These are phyloP conservation scores for Otocyon megalotis DNA, from an alignment of 2,113 vertebrate species.

Conservation along the genomic window DNA sequence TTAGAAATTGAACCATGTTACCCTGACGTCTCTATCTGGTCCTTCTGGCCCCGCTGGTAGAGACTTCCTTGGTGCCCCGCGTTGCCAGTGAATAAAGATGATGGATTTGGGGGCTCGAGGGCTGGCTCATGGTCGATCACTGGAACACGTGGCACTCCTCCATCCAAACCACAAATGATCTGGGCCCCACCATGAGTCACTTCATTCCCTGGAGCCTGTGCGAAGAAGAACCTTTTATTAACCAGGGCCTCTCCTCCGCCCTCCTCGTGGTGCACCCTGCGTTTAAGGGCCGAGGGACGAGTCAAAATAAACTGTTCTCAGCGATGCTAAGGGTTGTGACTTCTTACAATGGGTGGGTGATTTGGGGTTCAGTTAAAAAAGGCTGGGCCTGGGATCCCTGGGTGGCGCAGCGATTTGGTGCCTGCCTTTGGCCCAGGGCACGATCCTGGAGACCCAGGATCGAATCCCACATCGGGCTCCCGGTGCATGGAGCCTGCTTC, in stretches of 20 bases:
- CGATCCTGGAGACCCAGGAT: too few relatives aligned
- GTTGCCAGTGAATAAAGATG: neutral
- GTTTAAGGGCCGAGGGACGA: neutral
- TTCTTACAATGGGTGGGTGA: neutral
- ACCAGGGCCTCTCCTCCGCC: neutral
- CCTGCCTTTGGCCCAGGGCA: too few relatives aligned
- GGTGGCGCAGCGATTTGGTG: too few relatives aligned
- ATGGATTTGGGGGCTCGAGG: neutral
- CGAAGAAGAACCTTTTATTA: neutral
- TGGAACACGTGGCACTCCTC: accelerated
- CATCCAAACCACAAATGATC: neutral
- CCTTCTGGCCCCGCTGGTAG: neutral
- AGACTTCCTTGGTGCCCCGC: neutral
- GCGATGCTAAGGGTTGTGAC: neutral
- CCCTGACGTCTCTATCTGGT: accelerated
- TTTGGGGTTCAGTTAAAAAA: neutral
- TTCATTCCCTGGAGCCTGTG: neutral
- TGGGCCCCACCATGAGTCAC: too few relatives aligned
- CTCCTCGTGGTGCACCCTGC: neutral
- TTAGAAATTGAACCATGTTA: neutral
- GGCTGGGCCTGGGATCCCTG: neutral
- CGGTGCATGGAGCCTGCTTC: too few relatives aligned
- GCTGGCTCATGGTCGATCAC: accelerated
- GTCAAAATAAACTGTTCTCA: neutral
- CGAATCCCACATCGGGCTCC: too few relatives aligned